A percentile compares a stretch with the other conserved stretches of the same genome.
Conservation (phyloP, 2,888 invertebrate genomes). For the Biston betularia region DNA sequence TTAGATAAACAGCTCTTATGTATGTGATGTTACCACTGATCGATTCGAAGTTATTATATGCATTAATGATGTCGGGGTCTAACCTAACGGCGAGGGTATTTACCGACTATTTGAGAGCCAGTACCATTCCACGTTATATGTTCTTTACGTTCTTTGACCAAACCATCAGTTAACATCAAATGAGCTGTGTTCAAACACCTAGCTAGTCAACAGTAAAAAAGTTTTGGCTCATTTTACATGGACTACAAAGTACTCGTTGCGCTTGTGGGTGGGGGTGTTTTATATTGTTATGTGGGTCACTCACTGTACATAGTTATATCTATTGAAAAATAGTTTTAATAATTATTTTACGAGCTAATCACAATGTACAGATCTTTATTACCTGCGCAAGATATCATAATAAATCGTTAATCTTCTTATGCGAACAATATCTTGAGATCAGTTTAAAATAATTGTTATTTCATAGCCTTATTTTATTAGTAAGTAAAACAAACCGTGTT, state of each 20-base stretch:
- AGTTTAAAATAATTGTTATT: constrained; percentile 3
- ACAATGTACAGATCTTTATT: constrained; percentile 23
- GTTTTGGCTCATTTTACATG: no score
- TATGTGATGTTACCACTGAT: no score
- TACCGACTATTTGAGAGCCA: no score
- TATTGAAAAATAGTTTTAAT: constrained; percentile 23
- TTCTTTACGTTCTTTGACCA: no score
- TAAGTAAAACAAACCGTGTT: not conserved
- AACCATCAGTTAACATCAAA: no score
- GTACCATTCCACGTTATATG: no score
- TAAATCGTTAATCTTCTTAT: constrained; percentile 8
- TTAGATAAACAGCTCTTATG: no score
- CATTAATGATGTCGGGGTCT: no score
- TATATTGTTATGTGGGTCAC: not conserved
- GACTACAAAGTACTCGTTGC: not conserved
- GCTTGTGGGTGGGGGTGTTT: no score
- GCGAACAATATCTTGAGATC: constrained; percentile 10
- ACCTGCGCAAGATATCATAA: constrained; percentile 15
- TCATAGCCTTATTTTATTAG: constrained; percentile 3
- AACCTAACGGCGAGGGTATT: no score
- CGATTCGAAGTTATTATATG: no score
- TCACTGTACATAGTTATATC: constrained; percentile 1
- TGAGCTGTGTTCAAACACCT: not conserved
- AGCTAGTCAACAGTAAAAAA: not conserved
- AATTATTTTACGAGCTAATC: constrained; percentile 31